These are phyloP conservation scores for Drosophila chauvacae DNA, from an alignment of 1,140 invertebrate genomes.

Conservation along the genomic window DNA sequence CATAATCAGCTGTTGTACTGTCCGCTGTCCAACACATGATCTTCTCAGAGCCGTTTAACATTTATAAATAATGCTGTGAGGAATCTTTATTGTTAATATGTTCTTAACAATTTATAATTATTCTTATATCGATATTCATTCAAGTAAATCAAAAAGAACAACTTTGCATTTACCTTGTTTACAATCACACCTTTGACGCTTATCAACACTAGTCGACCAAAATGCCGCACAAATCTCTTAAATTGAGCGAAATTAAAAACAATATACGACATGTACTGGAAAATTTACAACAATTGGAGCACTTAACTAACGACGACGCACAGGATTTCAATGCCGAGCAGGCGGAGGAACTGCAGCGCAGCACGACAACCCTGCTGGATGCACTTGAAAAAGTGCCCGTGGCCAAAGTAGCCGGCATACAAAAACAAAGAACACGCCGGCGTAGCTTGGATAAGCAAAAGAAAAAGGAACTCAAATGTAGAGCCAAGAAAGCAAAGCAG, in stretches of 20 bases:
- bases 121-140: neutral
- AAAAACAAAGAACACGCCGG: slow-evolving; percentile 35
- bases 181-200: slow-evolving; percentile 13
- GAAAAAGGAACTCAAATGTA: neutral
- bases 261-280: slow-evolving; percentile 30
- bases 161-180: neutral
- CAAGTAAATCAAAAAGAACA: neutral
- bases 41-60: neutral
- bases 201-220: slow-evolving; percentile 47
- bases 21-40: neutral
- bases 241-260: slow-evolving; percentile 57
- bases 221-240: slow-evolving; percentile 38
- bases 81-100: neutral
- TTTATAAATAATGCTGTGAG: too few relatives aligned
- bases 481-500: neutral
- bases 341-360: slow-evolving; percentile 13
- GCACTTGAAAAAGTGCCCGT: slow-evolving; percentile 23
- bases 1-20: slow-evolving; percentile 8
- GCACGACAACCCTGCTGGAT: slow-evolving; percentile 33
- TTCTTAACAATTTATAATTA: neutral
- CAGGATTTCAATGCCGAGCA: slow-evolving; percentile 1
- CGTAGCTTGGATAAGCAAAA: slow-evolving; percentile 39
- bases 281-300: slow-evolving; percentile 41
- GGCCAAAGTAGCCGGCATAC: slow-evolving; percentile 11
- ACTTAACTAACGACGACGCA: neutral